Evolutionary conservation across 2,888 invertebrate species (phyloP).

Genomic region (Lepidocyrtoides sp.): DNA sequence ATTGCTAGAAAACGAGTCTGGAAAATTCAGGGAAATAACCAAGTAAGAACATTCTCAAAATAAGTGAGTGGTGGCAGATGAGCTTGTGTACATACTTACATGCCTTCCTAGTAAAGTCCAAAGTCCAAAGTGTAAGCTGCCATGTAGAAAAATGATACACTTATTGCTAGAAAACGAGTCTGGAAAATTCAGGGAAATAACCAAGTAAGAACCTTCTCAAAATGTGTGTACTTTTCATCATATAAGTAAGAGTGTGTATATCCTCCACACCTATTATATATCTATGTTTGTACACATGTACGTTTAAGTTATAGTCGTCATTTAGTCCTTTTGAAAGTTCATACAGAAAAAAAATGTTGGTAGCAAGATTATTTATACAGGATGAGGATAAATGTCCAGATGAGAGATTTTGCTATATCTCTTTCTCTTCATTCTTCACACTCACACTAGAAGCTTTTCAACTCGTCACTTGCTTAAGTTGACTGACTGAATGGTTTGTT

Average conservation of each 20-base stretch:
- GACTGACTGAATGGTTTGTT: not conserved
- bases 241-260: too few species aligned
- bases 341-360: not conserved
- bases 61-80: conserved; percentile 55
- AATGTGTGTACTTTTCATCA: too few species aligned
- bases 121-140: not conserved
- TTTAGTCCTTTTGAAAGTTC: not conserved
- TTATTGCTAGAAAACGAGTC: not conserved
- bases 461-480: conserved; percentile 32
- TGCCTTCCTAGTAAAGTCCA: not conserved
- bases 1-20: not conserved
- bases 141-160: not conserved
- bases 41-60: too few species aligned
- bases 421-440: not conserved
- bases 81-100: conserved; percentile 7
- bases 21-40: too few species aligned
- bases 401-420: conserved; percentile 63
- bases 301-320: too few species aligned
- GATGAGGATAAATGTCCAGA: conserved; percentile 57
- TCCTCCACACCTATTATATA: too few species aligned
- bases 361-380: conserved; percentile 62
- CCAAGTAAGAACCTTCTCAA: too few species aligned
- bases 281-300: too few species aligned
- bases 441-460: conserved; percentile 23
- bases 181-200: too few species aligned